Base-by-base conservation (phyloP, 2,113 vertebrate species). In the Nymphicus hollandicus region DNA sequence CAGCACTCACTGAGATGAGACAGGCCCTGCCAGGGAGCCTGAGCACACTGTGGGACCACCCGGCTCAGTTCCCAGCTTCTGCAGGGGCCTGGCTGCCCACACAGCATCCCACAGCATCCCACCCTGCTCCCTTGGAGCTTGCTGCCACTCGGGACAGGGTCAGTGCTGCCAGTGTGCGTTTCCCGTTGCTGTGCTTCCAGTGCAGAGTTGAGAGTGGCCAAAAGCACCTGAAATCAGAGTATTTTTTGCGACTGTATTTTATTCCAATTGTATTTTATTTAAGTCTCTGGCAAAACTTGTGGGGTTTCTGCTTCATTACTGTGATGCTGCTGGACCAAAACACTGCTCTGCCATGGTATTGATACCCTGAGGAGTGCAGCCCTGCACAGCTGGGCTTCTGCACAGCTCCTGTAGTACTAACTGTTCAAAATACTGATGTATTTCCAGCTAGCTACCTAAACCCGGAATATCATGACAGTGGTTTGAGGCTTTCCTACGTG, bases 1-100 rank as follows among this genome's bases (percentile, higher is more conserved):
- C 87, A 69, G 97, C 96, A 80, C 89, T 85, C 98, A 97, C 97
- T 96, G 98, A 99, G 99, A 99, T 98, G 98, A 98, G 98, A 98
- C 98, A 71, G 98, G 97, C 98, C 96, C 77, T 96, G 95, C 93
- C 93, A 31, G 96, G 82, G 96, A 96, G 77, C 65, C 69, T 17
- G 31, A 35, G 76, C 35, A 2, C 52, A 3, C 53, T 4, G 27
- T 7, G 53, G 17, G 27, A 49, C 35, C 53, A 65, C 28, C 64
- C 50, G 0, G 33, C 63, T 60, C 46, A 1, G 25, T 61, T 68
- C 76, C 88, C 47, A 39, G 0, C 50, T 91, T 73, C 70, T 37
- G 72, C 70, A 70, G 63, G 81, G 66, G 20, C 28, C 84, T 49
- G 43, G 3, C 5, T 15, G 80, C 49, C 53, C 22, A 0, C 70